Evolutionary conservation across 2,797 vertebrate species (phyloP), one percentile per base, ranked within the genome.

Genomic region (Chaenodraco wilsoni): DNA sequence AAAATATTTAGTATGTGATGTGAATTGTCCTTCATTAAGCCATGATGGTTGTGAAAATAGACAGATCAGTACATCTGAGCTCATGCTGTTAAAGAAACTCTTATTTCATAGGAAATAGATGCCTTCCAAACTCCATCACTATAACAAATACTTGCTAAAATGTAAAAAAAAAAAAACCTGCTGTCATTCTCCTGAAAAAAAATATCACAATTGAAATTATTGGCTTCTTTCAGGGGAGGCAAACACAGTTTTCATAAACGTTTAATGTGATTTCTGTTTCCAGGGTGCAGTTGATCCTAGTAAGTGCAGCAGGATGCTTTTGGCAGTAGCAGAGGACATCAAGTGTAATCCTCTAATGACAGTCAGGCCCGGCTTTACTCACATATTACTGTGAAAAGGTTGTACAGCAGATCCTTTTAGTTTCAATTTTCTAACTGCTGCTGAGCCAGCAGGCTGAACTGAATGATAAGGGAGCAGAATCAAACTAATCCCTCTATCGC

Each of bases 311-410:
- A 57, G 65, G 76, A 79, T 79, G 83, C 51, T 74, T 75, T 82
- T 89, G 87, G 88, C 85, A 84, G 75, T 62, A 37, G 84, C 72
- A 60, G 73, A 83, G 79, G 83, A 88, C 89, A 85, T 88, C 76
- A 89, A 91, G 81, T 82, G 75, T 89, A 92, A 91, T 93, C 92
- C 82, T 89, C 81, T 91, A 92, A 92, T 92, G 89, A 87, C 89
- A 86, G 85, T 79, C 79, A 48, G 87, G 74, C 74, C 73, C 15
- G 27, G 72, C 79, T 84, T 77, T 87, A 86, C 87, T 87, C 83
- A 65, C 85, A 71, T 83, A 88, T 84, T 88, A 85, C 89, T 82
- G 84, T 55, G 74, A 88, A 82, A 84, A 76, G 79, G 82, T 81
- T 81, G 90, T 76, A 81, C 78, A 76, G 85, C 78, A 80, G 87